Evolutionary conservation across 2,888 invertebrate genomes (phyloP).

Genomic region (Netelia fuscicornis): DNA sequence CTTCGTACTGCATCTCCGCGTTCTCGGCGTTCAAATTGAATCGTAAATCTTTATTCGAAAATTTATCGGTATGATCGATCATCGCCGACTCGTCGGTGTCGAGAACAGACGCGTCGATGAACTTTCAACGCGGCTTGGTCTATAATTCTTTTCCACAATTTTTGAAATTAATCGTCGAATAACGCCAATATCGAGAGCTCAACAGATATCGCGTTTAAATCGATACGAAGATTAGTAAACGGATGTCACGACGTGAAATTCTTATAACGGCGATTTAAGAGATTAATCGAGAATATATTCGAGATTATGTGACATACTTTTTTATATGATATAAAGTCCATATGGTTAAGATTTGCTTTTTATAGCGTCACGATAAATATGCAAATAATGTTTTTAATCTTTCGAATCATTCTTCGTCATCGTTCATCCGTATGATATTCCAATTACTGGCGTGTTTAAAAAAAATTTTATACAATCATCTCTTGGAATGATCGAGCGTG

Average conservation of each 20-base stretch:
- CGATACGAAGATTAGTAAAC: neutral
- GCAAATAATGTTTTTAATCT: slow-evolving; percentile 13
- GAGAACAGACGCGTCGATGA: too few species aligned
- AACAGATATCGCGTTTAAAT: neutral
- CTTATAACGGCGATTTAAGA: neutral
- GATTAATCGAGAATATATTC: neutral
- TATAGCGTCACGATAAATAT: slow-evolving; percentile 6
- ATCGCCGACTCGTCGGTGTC: slow-evolving; percentile 9
- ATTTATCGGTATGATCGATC: slow-evolving; percentile 50
- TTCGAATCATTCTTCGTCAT: neutral
- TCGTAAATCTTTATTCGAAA: slow-evolving; percentile 43
- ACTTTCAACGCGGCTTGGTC: too few species aligned
- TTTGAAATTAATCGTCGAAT: too few species aligned
- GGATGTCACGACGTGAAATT: neutral
- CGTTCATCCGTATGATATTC: slow-evolving; percentile 6
- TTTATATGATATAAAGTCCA: neutral
- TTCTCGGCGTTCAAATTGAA: slow-evolving; percentile 52
- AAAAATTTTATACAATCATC: neutral
- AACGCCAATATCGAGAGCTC: neutral
- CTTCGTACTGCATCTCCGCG: neutral
- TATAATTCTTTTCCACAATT: too few species aligned
- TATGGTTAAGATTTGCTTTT: slow-evolving; percentile 1
- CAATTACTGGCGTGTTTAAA: neutral
- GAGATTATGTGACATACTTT: neutral
- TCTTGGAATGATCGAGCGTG: neutral